Conservation (phyloP, 1,140 invertebrate species). For the Hypothenemus hampei region DNA sequence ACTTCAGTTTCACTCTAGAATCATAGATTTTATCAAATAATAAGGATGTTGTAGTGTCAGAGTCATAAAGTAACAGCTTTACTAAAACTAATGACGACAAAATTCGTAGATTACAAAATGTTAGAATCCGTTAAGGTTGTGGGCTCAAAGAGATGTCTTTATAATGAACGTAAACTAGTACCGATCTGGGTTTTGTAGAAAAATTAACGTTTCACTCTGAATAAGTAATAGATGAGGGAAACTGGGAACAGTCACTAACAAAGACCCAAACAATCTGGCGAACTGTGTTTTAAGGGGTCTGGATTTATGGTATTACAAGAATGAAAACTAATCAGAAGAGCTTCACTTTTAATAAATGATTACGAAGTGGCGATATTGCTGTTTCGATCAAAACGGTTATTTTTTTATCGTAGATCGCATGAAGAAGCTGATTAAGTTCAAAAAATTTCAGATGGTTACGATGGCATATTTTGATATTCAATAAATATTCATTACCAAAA, state of each 20-base stretch:
- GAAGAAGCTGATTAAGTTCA: conserved; percentile 87
- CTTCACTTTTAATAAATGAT: conserved; percentile 67
- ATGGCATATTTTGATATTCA: not conserved
- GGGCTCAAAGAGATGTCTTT: conserved; percentile 62
- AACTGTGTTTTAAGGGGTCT: conserved; percentile 60
- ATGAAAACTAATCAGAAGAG: conserved; percentile 68
- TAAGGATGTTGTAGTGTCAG: no score
- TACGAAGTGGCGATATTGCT: conserved; percentile 77
- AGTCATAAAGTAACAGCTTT: no score
- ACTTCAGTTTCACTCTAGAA: no score
- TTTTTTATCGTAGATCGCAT: conserved; percentile 78
- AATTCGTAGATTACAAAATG: conserved; percentile 22
- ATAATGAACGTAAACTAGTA: conserved; percentile 32
- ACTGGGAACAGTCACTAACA: conserved; percentile 54
- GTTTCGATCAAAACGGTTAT: conserved; percentile 65
- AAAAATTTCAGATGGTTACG: conserved; percentile 63
- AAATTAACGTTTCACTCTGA: conserved; percentile 50
- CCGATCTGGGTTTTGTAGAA: conserved; percentile 55
- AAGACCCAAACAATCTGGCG: conserved; percentile 59
- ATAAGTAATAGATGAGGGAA: conserved; percentile 59
- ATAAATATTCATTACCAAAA: conserved; percentile 46
- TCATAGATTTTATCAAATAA: no score
- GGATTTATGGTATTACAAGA: conserved; percentile 63
- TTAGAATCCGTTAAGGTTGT: conserved; percentile 52
- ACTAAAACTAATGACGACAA: no score